phyloP scores from a whole-genome alignment of 64 coral and sea anemone species.

The Platygyra sinensis region DNA sequence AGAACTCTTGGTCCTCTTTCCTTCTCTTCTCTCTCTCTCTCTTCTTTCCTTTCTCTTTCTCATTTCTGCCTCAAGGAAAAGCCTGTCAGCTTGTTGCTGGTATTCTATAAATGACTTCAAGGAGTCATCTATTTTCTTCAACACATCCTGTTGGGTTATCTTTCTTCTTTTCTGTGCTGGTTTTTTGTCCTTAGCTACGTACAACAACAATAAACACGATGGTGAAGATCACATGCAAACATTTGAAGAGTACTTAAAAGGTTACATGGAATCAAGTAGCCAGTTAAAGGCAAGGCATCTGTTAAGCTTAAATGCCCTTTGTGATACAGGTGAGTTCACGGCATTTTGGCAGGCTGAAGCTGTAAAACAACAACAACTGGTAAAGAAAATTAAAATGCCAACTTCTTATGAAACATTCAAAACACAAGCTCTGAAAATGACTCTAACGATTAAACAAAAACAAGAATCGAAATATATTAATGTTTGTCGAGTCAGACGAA shows the following conservation, averaged over 20 bases:
- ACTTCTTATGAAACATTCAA: neutral
- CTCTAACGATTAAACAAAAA: neutral
- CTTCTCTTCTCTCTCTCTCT: neutral
- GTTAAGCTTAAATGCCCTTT: neutral
- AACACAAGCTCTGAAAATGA: neutral
- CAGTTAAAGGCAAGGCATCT: neutral
- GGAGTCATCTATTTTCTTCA: too few relatives aligned
- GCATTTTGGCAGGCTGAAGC: neutral
- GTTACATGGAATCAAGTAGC: neutral
- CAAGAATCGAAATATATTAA: too few relatives aligned
- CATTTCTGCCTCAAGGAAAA: neutral
- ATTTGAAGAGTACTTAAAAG: neutral
- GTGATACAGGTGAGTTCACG: neutral
- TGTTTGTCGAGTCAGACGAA: too few relatives aligned
- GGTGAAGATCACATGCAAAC: neutral
- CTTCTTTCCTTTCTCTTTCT: slow-evolving; percentile 21
- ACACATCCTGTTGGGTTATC: neutral
- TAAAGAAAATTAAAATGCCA: neutral
- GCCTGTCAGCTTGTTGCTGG: too few relatives aligned
- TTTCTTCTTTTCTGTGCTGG: slow-evolving; percentile 8
- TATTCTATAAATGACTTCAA: too few relatives aligned
- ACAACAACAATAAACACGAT: neutral
- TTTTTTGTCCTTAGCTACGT: neutral
- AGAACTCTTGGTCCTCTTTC: slow-evolving; percentile 1
- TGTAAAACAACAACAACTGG: too few relatives aligned